phyloP scores from a whole-genome alignment of 2,888 invertebrate species.

The Pandemis cinnamomeana region DNA sequence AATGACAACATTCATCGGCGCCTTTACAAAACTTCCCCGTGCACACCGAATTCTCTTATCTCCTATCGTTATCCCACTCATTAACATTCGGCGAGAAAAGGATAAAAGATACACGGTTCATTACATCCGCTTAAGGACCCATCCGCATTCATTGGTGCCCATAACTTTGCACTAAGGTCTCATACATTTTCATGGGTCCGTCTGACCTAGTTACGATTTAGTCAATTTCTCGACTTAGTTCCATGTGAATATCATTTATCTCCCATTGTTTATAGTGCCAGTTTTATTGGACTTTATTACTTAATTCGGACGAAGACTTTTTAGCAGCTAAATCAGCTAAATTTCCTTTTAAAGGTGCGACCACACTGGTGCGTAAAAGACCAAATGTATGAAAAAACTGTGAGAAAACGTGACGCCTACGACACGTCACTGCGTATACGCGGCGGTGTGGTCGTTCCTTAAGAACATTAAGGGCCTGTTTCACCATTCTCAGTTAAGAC shows the following conservation, averaged over 20 bases:
- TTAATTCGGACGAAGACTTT: too few species aligned
- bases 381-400: too few species aligned
- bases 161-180: conserved; percentile 30
- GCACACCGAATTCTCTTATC: conserved; percentile 1
- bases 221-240: conserved; percentile 24
- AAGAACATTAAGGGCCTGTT: too few species aligned
- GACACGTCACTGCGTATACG: too few species aligned
- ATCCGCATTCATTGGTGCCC: conserved; percentile 32
- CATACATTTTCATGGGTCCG: conserved; percentile 30
- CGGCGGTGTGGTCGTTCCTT: too few species aligned
- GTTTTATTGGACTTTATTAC: not conserved
- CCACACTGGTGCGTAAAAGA: too few species aligned
- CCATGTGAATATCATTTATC: conserved; percentile 9
- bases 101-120: conserved; percentile 23
- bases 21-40: not conserved
- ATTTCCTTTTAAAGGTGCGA: too few species aligned
- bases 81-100: conserved; percentile 22
- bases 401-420: too few species aligned
- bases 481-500: too few species aligned
- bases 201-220: conserved; percentile 30
- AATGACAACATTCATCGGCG: too few species aligned
- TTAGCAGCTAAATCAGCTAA: too few species aligned
- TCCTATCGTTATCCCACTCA: conserved; percentile 17
- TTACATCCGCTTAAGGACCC: conserved; percentile 20
- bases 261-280: too few species aligned